Percentiles rank a stretch among this genome's conserved stretches.
Conservation (phyloP, 2,113 vertebrate species). For the Prolemur simus region DNA sequence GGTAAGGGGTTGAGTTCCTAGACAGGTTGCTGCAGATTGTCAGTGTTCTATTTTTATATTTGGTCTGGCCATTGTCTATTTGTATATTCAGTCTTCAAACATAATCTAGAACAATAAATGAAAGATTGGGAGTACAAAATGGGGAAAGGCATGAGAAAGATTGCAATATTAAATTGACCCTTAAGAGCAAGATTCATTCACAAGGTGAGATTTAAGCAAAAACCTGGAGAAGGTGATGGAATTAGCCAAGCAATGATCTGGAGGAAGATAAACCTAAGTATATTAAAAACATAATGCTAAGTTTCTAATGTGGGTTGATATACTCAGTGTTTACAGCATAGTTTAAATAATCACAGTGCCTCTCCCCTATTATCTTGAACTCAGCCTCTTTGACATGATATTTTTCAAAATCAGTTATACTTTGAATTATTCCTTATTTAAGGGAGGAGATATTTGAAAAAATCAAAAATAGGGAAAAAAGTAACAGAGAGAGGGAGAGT, state of each 20-base stretch:
- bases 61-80: not conserved
- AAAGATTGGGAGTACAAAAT: not conserved
- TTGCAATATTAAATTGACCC: not conserved
- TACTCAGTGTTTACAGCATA: not conserved
- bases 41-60: not conserved
- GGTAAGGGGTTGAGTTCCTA: not conserved
- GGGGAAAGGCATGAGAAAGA: not conserved
- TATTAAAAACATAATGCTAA: not conserved
- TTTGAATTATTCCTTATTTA: not conserved
- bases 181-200: not conserved
- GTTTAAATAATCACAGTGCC: not conserved
- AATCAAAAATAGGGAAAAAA: not conserved
- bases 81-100: not conserved
- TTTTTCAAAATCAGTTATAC: not conserved
- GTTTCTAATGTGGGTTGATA: not conserved
- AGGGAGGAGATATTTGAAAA: not conserved
- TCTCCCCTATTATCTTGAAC: not conserved
- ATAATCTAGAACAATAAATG: not conserved
- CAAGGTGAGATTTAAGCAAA: not conserved
- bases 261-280: not conserved
- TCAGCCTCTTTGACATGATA: not conserved
- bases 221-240: not conserved
- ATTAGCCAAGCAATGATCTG: not conserved
- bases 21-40: not conserved
- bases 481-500: fast-evolving